Base-by-base conservation (phyloP, 2,797 vertebrate species). In the Miichthys miiuy region DNA sequence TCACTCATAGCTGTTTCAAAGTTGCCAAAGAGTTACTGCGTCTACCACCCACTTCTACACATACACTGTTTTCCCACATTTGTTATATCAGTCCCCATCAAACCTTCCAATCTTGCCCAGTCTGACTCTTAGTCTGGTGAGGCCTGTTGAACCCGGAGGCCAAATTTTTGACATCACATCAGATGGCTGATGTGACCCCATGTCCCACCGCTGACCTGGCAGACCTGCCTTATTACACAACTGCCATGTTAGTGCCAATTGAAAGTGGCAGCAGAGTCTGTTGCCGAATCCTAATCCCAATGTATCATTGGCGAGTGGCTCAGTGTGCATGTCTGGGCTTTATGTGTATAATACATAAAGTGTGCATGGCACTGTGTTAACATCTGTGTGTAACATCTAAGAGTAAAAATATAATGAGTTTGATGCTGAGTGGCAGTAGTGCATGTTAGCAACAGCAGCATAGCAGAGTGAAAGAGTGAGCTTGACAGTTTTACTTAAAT, bases 211-310 rank as follows among this genome's bases (percentile, higher is more conserved):
- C 83, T 90, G 82, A 92, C 93, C 88, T 27, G 51, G 71, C 84
- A 86, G 86, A 88, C 83, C 78, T 72, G 82, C 73, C 87, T 91
- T 88, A 91, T 90, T 91, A 89, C 85, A 80, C 70, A 21, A 58
- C 80, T 91, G 89, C 90, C 84, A 88, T 92, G 91, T 92, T 82
- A 80, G 85, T 86, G 88, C 87, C 92, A 88, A 92, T 84, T 91
- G 88, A 90, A 93, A 92, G 88, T 92, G 89, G 91, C 92, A 92
- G 92, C 82, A 66, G 78, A 85, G 88, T 64, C 81, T 67, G 79
- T 78, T 50, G 25, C 72, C 16, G 90, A 93, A 94, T 93, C 81
- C 80, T 93, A 93, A 94, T 94, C 74, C 78, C 51, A 79, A 64
- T 38, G 69, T 81, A 77, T 81, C 88, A 89, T 93, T 91, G 88